Base-by-base conservation (phyloP, 2,888 invertebrate genomes). In the Terebella lapidaria region DNA sequence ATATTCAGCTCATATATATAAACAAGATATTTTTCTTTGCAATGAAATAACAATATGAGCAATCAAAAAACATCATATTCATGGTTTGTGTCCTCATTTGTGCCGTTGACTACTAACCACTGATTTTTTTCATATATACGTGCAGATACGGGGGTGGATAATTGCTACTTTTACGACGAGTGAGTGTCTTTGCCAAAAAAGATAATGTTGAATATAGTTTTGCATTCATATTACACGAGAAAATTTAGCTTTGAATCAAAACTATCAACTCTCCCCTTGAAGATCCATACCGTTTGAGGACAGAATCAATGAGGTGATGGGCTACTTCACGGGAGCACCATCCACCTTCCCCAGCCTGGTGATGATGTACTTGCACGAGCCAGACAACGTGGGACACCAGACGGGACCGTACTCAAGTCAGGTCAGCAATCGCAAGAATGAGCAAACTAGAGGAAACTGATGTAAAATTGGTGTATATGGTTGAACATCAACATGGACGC, bases 361-460 rank as follows among this genome's bases (percentile, higher is more conserved):
- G 3, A 68, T 68, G 1, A 54, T 75, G 28, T 76, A 77, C 60
- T 70, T 76, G 30, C 59, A 72, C 42, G 70, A 77, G 57, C 76
- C 76, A 2, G 77, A 77, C 57, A 63, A 65, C 25, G 67, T 67
- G 24, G 77, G 75, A 1, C 76, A 76, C 58, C 61, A 62, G 0
- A 59, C 64, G 29, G 76, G 73, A 28, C 74, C 74, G 3, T 69
- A 66, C 35, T 69, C 70, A 47, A 65, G 61, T 46, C 64, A 71
- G 68, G 77, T 76, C 42, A 58, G 63, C 57, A n/a, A 30, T 46
- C 25, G 57, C 29, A n/a, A 35, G n/a, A n/a, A n/a, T n/a, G n/a
- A n/a, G n/a, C n/a, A n/a, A n/a, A n/a, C n/a, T n/a, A n/a, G n/a
- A n/a, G n/a, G n/a, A n/a, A n/a, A n/a, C n/a, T n/a, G n/a, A n/a